Base-by-base conservation (phyloP, 2,797 vertebrate species). In the Enteromius trimaculatus region DNA sequence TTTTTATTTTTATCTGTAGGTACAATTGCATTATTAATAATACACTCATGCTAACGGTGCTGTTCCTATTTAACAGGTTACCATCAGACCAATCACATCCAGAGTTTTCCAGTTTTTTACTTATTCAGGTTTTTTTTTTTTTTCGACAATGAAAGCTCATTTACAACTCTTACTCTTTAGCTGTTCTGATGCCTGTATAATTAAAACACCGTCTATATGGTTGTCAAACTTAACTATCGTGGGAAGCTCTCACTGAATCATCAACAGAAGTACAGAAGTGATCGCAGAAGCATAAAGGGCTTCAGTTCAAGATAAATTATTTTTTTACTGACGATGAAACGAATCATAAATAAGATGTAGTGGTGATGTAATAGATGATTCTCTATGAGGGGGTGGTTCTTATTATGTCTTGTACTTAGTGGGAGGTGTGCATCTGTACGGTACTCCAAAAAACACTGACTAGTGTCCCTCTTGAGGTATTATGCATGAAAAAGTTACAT, bases 221-320 rank as follows among this genome's bases (percentile, higher is more conserved):
- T 85, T 82, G 79, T 86, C 85, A 72, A 84, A 86, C 65, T 76
- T 76, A 62, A 58, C 80, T 87, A 82, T 85, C 75, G 26, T 23
- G 53, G 68, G 65, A 88, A 81, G 80, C 64, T 26, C 77, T 86
- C 80, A 90, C 85, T 87, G 86, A 89, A 86, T 90, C 72, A 37
- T 88, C 53, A 83, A 84, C 76, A 76, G 53, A 23, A 81, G n/a
- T n/a, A n/a, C n/a, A n/a, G n/a, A n/a, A n/a, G n/a, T 31, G 49
- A 86, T 62, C 85, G 88, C 82, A 83, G 3, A 11, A 85, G 76
- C 81, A 88, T 89, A 82, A 88, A 88, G 87, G 65, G 82, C 89
- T 81, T 47, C 83, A 64, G 85, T 91, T 90, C 87, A 90, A 88
- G 6, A 90, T 79, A 51, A 90, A 82, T 70, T 62, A 82, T 88